Evolutionary conservation across 2,797 vertebrate species (phyloP).

Genomic region (Tragopan temminckii): DNA sequence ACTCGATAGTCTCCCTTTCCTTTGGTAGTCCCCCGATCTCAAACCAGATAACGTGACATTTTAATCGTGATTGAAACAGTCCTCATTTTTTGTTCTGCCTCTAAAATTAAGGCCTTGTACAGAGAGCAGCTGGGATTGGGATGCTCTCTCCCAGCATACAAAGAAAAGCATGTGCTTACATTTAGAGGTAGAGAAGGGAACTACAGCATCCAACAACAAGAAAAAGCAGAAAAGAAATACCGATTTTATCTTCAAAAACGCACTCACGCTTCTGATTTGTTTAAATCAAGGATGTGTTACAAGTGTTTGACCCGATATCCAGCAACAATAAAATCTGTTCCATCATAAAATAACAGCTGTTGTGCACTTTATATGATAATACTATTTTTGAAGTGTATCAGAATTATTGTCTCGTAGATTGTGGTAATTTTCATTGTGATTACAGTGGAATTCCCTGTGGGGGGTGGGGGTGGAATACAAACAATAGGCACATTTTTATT

Average conservation of each 20-base stretch:
- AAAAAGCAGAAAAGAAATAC: neutral
- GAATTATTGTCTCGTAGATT: slow-evolving; percentile 31
- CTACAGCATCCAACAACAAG: neutral
- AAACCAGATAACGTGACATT: neutral
- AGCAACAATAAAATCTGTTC: slow-evolving; percentile 63
- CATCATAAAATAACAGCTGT: slow-evolving; percentile 50
- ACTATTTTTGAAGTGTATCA: slow-evolving; percentile 43
- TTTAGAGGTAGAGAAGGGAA: slow-evolving; percentile 52
- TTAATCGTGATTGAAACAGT: neutral
- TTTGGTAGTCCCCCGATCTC: neutral
- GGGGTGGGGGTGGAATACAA: neutral
- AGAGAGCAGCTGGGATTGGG: neutral
- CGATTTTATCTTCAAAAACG: slow-evolving; percentile 58
- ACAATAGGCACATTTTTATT: neutral
- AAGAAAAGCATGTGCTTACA: slow-evolving; percentile 51
- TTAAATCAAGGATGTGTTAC: slow-evolving; percentile 45
- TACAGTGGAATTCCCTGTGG: neutral
- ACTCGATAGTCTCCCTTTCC: neutral
- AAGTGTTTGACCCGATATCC: slow-evolving; percentile 52
- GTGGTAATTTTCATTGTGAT: neutral
- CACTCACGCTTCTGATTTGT: slow-evolving; percentile 27
- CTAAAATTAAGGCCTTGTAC: neutral
- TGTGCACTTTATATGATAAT: slow-evolving; percentile 25
- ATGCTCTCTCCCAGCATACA: neutral
- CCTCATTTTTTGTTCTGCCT: neutral